These are phyloP conservation scores for Chymomyza caudatula DNA, from an alignment of 2,888 invertebrate species.

Conservation along the genomic window DNA sequence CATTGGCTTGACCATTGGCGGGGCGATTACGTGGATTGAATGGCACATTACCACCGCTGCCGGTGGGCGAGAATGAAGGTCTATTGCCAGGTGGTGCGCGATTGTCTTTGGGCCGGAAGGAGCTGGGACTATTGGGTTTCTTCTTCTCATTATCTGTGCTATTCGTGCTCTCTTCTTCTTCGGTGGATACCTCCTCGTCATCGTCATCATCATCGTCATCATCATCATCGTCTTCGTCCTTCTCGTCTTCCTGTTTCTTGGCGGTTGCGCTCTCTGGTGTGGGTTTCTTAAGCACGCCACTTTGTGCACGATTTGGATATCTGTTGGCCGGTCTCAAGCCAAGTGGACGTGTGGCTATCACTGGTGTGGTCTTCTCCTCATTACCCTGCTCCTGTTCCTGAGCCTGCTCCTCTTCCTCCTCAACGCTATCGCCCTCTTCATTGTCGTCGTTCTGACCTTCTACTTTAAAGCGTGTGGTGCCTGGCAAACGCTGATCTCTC, in stretches of 20 bases:
- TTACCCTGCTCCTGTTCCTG: constrained; percentile 35
- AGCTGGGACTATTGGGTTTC: constrained; percentile 31
- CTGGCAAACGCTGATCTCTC: constrained; percentile 49
- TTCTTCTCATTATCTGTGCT: constrained; percentile 14
- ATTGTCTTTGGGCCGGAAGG: constrained; percentile 47
- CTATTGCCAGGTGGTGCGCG: constrained; percentile 52
- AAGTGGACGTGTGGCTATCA: constrained; percentile 23
- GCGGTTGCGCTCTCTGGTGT: constrained; percentile 18
- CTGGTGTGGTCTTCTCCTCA: constrained; percentile 36
- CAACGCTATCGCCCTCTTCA: constrained; percentile 38
- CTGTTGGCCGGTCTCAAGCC: constrained; percentile 27
- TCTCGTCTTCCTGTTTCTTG: constrained; percentile 29
- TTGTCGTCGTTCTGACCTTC: constrained; percentile 32
- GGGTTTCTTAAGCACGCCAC: constrained; percentile 28
- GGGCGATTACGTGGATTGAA: constrained; percentile 53
- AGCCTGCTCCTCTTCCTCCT: constrained; percentile 37
- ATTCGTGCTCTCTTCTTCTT: constrained; percentile 6
- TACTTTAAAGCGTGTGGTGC: constrained; percentile 56
- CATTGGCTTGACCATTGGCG: constrained; percentile 17
- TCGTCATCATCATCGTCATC: constrained; percentile 41
- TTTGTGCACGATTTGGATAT: constrained; percentile 21
- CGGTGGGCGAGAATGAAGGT: constrained; percentile 35
- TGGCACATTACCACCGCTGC: constrained; percentile 43
- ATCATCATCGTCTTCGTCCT: constrained; percentile 42
- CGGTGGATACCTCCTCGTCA: constrained; percentile 25